These are phyloP conservation scores for Halisarca cf. caerulea DNA, from an alignment of 37 sponge, comb jelly and placozoan genomes.

Conservation along the genomic window DNA sequence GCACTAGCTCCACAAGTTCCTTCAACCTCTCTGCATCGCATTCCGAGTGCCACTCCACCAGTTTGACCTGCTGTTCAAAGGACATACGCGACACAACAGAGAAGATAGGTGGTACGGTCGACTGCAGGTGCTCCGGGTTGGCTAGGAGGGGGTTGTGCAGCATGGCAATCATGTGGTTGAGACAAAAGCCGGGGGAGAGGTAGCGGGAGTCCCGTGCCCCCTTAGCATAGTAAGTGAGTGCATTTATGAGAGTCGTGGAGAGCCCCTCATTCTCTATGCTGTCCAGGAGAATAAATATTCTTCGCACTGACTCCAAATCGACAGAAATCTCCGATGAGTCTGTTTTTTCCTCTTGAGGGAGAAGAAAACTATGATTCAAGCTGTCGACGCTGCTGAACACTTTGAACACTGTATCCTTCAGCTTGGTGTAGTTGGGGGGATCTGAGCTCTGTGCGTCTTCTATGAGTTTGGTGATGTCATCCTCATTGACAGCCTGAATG, in stretches of 20 bases:
- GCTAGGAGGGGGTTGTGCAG: slow-evolving; percentile 79
- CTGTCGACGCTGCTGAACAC: slow-evolving; percentile 62
- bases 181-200: neutral
- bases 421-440: slow-evolving; percentile 37
- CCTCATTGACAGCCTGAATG: slow-evolving; percentile 9
- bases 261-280: slow-evolving; percentile 44
- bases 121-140: slow-evolving; percentile 81
- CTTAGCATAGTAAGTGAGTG: slow-evolving; percentile 51
- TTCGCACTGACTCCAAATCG: slow-evolving; percentile 46
- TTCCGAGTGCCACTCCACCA: slow-evolving; percentile 65
- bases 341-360: neutral
- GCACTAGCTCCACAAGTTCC: slow-evolving; percentile 46
- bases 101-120: slow-evolving; percentile 60
- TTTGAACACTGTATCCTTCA: slow-evolving; percentile 42
- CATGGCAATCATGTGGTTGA: slow-evolving; percentile 68
- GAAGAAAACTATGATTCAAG: slow-evolving; percentile 64
- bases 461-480: slow-evolving; percentile 30
- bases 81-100: slow-evolving; percentile 33
- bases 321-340: slow-evolving; percentile 33
- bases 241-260: slow-evolving; percentile 62
- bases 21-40: slow-evolving; percentile 50
- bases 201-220: neutral
- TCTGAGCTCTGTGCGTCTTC: slow-evolving; percentile 10
- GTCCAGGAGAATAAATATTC: slow-evolving; percentile 37
- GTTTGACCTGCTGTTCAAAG: slow-evolving; percentile 36